phyloP scores from a whole-genome alignment of 2,113 vertebrate species.

The Bos indicus region DNA sequence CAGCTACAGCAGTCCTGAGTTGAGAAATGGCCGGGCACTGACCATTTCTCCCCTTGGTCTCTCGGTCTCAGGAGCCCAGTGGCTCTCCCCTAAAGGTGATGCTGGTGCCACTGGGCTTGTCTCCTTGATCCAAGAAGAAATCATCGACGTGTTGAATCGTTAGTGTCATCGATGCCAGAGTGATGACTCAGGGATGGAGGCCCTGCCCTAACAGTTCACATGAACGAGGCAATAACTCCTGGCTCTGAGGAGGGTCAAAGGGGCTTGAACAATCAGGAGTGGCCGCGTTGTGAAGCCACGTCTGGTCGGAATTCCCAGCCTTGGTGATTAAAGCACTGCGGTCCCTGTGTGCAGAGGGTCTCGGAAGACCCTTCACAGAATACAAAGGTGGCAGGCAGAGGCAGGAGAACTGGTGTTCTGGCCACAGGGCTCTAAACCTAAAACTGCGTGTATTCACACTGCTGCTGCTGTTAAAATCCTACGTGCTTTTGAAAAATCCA shows the following conservation, averaged over 20 bases:
- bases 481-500: not conserved
- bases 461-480: not conserved
- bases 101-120: not conserved
- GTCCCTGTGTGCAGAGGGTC: not conserved
- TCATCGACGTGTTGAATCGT: rapidly evolving
- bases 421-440: not conserved
- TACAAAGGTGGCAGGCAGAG: not conserved
- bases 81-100: not conserved
- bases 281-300: not conserved
- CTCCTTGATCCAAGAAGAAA: not conserved
- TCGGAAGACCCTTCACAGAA: not conserved
- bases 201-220: not conserved
- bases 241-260: not conserved
- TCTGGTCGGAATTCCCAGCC: not conserved
- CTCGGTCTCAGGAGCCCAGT: not conserved
- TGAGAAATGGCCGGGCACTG: not conserved
- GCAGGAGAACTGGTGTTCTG: not conserved
- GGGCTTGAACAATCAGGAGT: not conserved
- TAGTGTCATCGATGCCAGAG: not conserved
- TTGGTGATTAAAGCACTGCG: not conserved
- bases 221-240: not conserved
- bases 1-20: not conserved
- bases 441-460: not conserved
- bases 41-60: not conserved
- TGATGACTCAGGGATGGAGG: not conserved